phyloP scores from a whole-genome alignment of 2,888 invertebrate species.

The Elmis aenea region DNA sequence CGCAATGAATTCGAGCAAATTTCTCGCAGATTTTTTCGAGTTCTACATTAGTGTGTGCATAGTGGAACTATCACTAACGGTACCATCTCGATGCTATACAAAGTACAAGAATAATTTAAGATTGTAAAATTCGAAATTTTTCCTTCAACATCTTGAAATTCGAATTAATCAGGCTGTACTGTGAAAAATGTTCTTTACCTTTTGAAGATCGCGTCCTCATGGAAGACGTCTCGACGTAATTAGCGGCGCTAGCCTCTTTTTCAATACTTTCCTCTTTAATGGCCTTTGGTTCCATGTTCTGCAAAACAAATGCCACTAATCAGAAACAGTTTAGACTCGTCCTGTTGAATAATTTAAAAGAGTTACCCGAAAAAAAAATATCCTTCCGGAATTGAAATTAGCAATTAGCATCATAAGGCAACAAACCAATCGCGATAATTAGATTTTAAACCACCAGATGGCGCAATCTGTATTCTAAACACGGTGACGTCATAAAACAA shows the following conservation, averaged over 20 bases:
- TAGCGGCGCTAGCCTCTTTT: conserved; percentile 42
- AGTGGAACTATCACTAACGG: too few species aligned
- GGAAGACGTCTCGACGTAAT: conserved; percentile 32
- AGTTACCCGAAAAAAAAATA: conserved; percentile 13
- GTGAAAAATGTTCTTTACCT: conserved; percentile 28
- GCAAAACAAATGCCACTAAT: too few species aligned
- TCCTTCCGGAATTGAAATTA: conserved; percentile 16
- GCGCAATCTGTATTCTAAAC: conserved; percentile 39
- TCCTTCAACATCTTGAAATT: too few species aligned
- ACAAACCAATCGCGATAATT: conserved; percentile 31
- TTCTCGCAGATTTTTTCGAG: too few species aligned
- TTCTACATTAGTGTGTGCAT: too few species aligned
- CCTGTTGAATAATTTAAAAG: too few species aligned
- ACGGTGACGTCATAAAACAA: conserved; percentile 45
- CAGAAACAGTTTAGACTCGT: too few species aligned
- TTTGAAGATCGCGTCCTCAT: conserved; percentile 36
- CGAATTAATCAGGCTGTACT: neutral
- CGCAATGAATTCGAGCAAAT: too few species aligned
- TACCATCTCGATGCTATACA: too few species aligned
- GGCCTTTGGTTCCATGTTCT: conserved; percentile 58
- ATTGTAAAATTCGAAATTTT: too few species aligned
- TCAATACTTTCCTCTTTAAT: conserved; percentile 58
- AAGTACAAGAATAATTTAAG: too few species aligned
- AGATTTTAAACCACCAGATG: conserved; percentile 35
- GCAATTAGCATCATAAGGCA: conserved; percentile 19